Evolutionary conservation across 53 echinoderm and acorn worm species (phyloP), one percentile per base, ranked within the genome.

Genomic region (Mesocentrotus franciscanus): DNA sequence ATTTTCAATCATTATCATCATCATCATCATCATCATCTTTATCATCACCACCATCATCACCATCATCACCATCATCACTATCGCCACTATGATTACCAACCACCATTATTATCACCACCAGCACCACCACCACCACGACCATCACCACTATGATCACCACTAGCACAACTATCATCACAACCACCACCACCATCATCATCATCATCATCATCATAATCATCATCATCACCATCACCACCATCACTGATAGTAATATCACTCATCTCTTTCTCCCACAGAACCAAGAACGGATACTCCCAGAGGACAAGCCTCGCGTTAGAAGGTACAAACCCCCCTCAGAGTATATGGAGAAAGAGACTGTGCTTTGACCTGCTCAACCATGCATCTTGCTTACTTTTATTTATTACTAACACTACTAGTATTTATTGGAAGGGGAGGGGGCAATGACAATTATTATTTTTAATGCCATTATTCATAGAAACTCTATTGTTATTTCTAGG

Each of bases 271-370:
- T 29, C 29, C 75, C 75, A 71, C 96, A 98, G 98, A 98, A 98
- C 78, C 96, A 96, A 30, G 97, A 98, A 74, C 71, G 96, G 39
- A 96, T 97, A 74, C 95, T 97, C 10, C 98, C 98, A 4, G 97
- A 96, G 75, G 97, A 98, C 79, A 96, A 96, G 91, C 90, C 96
- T 58, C 89, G 97, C 18, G 96, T 98, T 85, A 95, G 96, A 93
- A 98, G 98, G 98, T 98, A 96, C 93, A 96, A 95, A 94, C 96
- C 94, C 84, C 96, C 95, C 74, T 95, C 96, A 7, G 96, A 96
- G 68, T 97, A 94, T 90, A 96, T 97, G 92, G 98, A 97, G 94
- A 98, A 98, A 96, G 97, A 98, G 93, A 97, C 97, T 24, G 97
- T 97, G 42, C 96, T 98, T 85, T 97, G 97, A 96, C 94, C 84